A percentile compares a stretch with the other conserved stretches of the same genome.
These are phyloP conservation scores for Echinarachnius parma DNA, from an alignment of 53 echinoderm and acorn worm species.

Conservation along the genomic window DNA sequence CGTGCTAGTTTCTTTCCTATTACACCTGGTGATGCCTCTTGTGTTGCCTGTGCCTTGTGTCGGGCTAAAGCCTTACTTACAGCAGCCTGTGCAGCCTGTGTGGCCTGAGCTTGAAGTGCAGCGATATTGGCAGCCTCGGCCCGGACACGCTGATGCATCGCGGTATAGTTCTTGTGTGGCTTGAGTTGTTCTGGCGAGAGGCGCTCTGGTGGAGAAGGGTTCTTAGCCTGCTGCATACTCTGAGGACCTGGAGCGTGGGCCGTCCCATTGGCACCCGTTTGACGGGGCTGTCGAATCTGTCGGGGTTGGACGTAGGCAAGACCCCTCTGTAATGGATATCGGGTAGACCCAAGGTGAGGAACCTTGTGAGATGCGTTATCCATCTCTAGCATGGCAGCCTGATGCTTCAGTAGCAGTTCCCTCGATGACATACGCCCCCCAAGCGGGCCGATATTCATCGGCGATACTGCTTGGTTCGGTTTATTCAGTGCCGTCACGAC, in stretches of 20 bases:
- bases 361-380: neutral
- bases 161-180: constrained; percentile 9
- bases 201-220: neutral
- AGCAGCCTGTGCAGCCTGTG: constrained; percentile 26
- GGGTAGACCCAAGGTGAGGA: constrained; percentile 1
- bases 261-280: neutral
- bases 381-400: neutral
- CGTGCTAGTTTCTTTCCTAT: no score
- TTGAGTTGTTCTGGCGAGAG: neutral
- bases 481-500: neutral
- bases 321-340: constrained; percentile 37
- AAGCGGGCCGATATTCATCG: no score
- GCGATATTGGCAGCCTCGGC: constrained; percentile 39
- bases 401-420: neutral
- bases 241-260: neutral
- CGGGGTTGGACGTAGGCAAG: constrained; percentile 42
- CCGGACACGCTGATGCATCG: constrained; percentile 39
- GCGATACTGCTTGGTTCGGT: neutral
- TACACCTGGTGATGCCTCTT: neutral
- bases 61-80: constrained; percentile 23
- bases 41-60: neutral
- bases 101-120: constrained; percentile 36
- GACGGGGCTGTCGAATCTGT: neutral
- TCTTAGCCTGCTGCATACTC: neutral
- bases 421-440: no score